Evolutionary conservation across 2,113 vertebrate species (phyloP).

Genomic region (Laterallus jamaicensis): DNA sequence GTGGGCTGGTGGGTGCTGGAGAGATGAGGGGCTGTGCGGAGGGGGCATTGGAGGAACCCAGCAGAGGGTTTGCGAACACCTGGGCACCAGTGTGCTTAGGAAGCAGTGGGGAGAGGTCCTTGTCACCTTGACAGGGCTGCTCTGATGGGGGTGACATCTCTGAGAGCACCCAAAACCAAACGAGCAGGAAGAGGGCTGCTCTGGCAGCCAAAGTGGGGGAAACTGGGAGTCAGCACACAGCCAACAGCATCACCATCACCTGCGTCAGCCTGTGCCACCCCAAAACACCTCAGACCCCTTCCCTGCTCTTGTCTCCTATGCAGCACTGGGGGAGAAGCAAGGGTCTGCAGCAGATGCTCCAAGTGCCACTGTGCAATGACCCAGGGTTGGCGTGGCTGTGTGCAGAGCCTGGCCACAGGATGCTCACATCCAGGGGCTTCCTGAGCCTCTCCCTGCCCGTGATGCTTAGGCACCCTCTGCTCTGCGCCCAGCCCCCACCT

Average conservation of each 20-base stretch:
- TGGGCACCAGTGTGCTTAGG: neutral
- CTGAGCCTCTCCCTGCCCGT: neutral
- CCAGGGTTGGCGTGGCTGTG: rapidly evolving
- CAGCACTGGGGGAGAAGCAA: neutral
- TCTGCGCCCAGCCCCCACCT: no score
- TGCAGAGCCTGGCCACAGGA: neutral
- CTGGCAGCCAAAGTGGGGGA: neutral
- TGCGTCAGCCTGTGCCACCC: neutral
- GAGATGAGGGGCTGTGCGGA: neutral
- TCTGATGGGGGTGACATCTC: neutral
- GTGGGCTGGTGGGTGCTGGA: neutral
- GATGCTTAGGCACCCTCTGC: neutral
- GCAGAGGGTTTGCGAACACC: neutral
- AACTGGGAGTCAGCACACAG: neutral
- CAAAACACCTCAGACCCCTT: neutral
- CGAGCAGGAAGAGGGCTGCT: neutral
- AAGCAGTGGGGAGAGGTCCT: neutral
- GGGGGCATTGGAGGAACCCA: neutral
- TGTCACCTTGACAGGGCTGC: neutral
- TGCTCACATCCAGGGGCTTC: neutral
- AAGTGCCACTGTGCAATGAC: rapidly evolving
- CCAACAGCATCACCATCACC: rapidly evolving
- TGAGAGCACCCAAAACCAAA: neutral
- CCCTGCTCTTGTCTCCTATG: rapidly evolving
- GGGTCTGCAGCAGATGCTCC: rapidly evolving